phyloP scores from a whole-genome alignment of 2,888 invertebrate species.

The Camponotus fellah region DNA sequence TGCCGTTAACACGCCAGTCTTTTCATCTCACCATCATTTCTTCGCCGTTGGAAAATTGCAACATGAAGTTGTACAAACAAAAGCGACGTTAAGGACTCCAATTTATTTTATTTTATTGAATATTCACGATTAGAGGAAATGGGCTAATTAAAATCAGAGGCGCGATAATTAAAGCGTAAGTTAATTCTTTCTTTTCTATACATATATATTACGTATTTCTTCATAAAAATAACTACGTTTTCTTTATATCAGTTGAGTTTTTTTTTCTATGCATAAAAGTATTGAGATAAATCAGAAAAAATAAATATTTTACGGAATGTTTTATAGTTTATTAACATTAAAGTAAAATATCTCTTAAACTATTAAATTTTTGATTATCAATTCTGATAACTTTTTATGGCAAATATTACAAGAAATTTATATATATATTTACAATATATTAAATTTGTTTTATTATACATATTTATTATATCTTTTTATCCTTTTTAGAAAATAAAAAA shows the following conservation, averaged over 20 bases:
- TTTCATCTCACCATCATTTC: constrained; percentile 43
- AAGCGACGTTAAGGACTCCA: background rate
- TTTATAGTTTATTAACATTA: too few relatives aligned
- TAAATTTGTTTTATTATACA: background rate
- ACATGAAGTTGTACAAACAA: background rate
- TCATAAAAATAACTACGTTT: too few relatives aligned
- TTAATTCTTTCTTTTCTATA: background rate
- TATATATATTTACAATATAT: too few relatives aligned
- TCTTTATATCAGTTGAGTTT: too few relatives aligned
- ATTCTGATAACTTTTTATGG: too few relatives aligned
- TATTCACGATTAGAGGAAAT: background rate
- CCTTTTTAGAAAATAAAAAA: background rate
- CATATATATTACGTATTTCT: too few relatives aligned
- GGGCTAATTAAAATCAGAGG: background rate
- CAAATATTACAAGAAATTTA: too few relatives aligned
- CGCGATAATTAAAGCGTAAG: background rate
- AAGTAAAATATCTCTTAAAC: too few relatives aligned
- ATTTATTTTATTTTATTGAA: background rate
- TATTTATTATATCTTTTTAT: background rate
- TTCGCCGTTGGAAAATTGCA: background rate
- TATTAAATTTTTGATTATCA: too few relatives aligned
- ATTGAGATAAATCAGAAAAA: too few relatives aligned
- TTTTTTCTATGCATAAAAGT: too few relatives aligned
- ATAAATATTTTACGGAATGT: too few relatives aligned
- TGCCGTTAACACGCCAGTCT: constrained; percentile 72